These are phyloP conservation scores for Phodopus roborovskii DNA, from an alignment of 2,113 vertebrate species.

Conservation along the genomic window DNA sequence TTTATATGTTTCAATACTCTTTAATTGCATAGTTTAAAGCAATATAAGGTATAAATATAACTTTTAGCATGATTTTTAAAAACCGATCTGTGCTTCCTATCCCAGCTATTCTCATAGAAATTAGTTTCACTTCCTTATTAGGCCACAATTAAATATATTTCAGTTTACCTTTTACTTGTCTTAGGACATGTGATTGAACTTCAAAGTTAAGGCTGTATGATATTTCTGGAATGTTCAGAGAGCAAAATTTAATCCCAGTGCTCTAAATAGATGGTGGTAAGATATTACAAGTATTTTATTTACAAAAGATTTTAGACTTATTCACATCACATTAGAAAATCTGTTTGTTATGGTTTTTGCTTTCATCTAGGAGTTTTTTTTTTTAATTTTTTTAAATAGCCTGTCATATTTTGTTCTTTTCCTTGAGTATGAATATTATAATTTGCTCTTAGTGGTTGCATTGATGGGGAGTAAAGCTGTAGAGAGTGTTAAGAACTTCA, in stretches of 20 bases:
- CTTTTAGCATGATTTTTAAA: constrained; percentile 1
- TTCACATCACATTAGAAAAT: constrained; percentile 32
- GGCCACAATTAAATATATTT: constrained; percentile 29
- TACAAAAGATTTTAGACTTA: constrained; percentile 51
- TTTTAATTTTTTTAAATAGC: background rate
- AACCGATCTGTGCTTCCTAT: constrained; percentile 27
- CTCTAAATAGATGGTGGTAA: constrained; percentile 44
- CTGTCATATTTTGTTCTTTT: constrained; percentile 44
- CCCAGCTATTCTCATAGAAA: constrained; percentile 56
- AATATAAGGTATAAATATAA: background rate
- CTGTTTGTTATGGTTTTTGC: constrained; percentile 22
- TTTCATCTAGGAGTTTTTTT: constrained; percentile 45
- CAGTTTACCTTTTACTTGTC: constrained; percentile 24
- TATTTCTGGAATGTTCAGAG: constrained; percentile 51
- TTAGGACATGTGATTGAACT: constrained; percentile 53
- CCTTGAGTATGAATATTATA: background rate
- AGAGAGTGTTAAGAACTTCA: background rate
- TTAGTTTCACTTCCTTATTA: constrained; percentile 69
- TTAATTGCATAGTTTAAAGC: constrained; percentile 18
- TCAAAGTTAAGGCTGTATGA: constrained; percentile 45
- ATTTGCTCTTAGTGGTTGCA: constrained; percentile 51
- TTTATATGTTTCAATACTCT: background rate
- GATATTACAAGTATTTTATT: constrained; percentile 55
- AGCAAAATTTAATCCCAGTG: constrained; percentile 51
- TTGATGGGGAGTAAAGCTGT: background rate